Evolutionary conservation across 2,888 invertebrate genomes (phyloP).

Genomic region (Tanytarsus gracilentus): DNA sequence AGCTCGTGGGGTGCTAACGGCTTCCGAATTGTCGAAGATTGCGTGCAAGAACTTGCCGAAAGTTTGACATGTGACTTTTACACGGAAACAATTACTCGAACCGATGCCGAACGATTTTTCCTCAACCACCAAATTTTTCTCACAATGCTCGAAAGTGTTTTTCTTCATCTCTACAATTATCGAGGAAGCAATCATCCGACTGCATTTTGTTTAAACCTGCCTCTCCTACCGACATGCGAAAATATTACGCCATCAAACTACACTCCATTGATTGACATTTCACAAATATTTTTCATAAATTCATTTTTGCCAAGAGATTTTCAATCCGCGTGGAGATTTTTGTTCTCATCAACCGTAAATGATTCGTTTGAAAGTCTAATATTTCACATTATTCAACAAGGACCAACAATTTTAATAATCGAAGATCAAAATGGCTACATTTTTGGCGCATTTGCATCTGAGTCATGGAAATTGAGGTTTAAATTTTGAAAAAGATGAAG

Average conservation of each 20-base stretch:
- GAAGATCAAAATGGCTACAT: slow-evolving; percentile 73
- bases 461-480: slow-evolving; percentile 57
- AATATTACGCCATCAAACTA: slow-evolving; percentile 61
- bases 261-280: slow-evolving; percentile 63
- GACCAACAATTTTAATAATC: slow-evolving; percentile 72
- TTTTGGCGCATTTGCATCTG: slow-evolving; percentile 84
- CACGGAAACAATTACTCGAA: slow-evolving; percentile 36
- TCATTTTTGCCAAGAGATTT: slow-evolving; percentile 64
- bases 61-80: slow-evolving; percentile 44
- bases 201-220: slow-evolving; percentile 13
- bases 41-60: slow-evolving; percentile 51
- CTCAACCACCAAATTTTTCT: slow-evolving; percentile 46
- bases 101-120: slow-evolving; percentile 41
- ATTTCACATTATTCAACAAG: slow-evolving; percentile 67
- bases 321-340: slow-evolving; percentile 73
- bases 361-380: slow-evolving; percentile 78
- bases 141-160: slow-evolving; percentile 48
- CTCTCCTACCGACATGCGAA: slow-evolving; percentile 24
- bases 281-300: slow-evolving; percentile 73
- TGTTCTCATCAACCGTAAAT: slow-evolving; percentile 78
- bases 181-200: slow-evolving; percentile 34
- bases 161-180: slow-evolving; percentile 46
- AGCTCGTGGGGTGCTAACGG: slow-evolving; percentile 53
- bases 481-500: neutral
- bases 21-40: slow-evolving; percentile 49